Evolutionary conservation across 64 coral and sea anemone genomes (phyloP), one percentile per base, ranked within the genome.

Genomic region (Catalaphyllia jardinei): DNA sequence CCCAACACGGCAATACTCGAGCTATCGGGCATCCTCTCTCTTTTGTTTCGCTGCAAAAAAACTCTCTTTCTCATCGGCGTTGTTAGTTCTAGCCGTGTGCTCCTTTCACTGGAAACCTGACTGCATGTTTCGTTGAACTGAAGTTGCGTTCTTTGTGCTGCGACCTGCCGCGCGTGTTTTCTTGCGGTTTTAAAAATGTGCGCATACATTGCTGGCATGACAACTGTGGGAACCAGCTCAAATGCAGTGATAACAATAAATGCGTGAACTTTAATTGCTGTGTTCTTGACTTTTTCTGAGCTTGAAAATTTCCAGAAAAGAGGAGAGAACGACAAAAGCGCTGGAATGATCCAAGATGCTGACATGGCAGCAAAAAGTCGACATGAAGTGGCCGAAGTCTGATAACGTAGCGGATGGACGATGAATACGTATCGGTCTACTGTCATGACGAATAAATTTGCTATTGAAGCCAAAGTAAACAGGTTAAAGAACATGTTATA

Each of bases 401-500:
- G 74, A 75, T 92, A 92, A 17, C 71, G 38, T 16, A 92, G 30
- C 5, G 90, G 90, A 52, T 79, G 52, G 1, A 65, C 19, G 22
- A 92, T 92, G 16, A 81, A 73, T 62, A 92, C 27, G 52, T 77
- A 92, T 10, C 90, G 54, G 64, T 92, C 90, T 5, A 76, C 42
- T 42, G 90, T 92, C 90, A 92, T 92, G 18, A 86, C 38, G 31
- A 79, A 76, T 50, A 92, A 49, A 86, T 75, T 92, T 29, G 81
- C 90, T 46, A 92, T 55, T 0, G 90, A 92, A 22, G 15, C 73
- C 18, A 52, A 74, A 18, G 90, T 84, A 28, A 92, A 92, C 38
- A 86, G 31, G 42, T 92, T 92, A 33, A 86, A 92, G 31, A 92
- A 92, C 83, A 86, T 86, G 74, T 86, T 67, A 73, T 65, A 92